Base-by-base conservation (phyloP, 2,888 invertebrate genomes). In the Polydesmus complanatus region DNA sequence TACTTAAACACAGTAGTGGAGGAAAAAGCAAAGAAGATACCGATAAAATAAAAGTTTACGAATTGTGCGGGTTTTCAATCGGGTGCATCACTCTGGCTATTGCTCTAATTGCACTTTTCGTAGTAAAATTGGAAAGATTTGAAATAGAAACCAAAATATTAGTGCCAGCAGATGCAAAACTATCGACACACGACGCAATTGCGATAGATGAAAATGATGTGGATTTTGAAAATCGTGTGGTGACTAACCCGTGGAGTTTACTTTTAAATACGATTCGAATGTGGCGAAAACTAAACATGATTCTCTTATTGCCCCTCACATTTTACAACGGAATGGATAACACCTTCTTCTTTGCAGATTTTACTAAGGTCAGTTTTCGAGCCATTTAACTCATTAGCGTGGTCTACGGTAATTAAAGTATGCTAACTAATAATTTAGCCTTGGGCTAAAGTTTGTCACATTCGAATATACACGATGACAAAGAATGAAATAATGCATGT, bases 261-360 rank as follows among this genome's bases (percentile, higher is more conserved):
- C 76, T 92, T 3, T 85, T 89, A 5, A 91, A 91, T 21, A 95
- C 95, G 0, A 85, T 88, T 63, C 86, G 85, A 72, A 95, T 95
- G 71, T 78, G 93, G 70, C 87, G 86, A 74, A 88, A 93, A 72
- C 88, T 88, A 0, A 88, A 91, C 71, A 94, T 95, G 71, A 86
- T 94, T 69, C 79, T 96, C 3, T 81, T 97, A 48, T 90, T 96
- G 65, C 95, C 95, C 1, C 84, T 97, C 65, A 96, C 96, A 0
- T 78, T 96, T 56, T 97, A 91, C 84, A 93, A 94, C 69, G 96
- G 96, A 62, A 87, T 97, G 83, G 95, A 96, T 72, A 95, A 96
- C 73, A 95, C 94, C 0, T 96, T 94, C 76, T 88, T 94, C 68
- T 88, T 89, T 22, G 94, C 93, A 1, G 75, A 77, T 55, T 79